phyloP scores from a whole-genome alignment of 2,888 invertebrate species.

The Cosmia trapezina region DNA sequence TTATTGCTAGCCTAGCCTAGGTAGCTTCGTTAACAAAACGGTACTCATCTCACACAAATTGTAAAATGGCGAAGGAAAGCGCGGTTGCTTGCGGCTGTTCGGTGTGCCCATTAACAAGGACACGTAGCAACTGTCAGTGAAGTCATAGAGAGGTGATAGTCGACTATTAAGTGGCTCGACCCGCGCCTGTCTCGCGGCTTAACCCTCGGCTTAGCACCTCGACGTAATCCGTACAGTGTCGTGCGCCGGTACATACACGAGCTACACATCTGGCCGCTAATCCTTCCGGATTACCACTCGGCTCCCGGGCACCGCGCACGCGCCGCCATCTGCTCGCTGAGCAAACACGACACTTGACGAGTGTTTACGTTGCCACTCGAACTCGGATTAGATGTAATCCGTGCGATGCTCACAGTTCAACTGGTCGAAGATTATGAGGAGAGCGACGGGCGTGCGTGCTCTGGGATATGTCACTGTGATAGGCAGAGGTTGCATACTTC shows the following conservation, averaged over 20 bases:
- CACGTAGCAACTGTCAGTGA: constrained; percentile 31
- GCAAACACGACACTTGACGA: constrained; percentile 53
- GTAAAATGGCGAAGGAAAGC: not conserved
- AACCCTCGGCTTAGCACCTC: constrained; percentile 60
- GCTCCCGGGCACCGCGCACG: constrained; percentile 19
- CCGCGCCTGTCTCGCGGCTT: constrained; percentile 24
- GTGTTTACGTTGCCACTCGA: constrained; percentile 59
- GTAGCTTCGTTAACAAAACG: too few species aligned
- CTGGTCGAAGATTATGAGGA: not conserved
- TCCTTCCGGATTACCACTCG: constrained; percentile 35
- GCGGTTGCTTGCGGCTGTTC: not conserved
- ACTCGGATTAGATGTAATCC: constrained; percentile 58
- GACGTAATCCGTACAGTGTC: constrained; percentile 38
- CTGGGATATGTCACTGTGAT: not conserved
- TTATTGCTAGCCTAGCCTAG: not conserved
- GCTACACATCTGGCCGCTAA: constrained; percentile 44
- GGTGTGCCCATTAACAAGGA: constrained; percentile 13
- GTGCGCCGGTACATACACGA: not conserved
- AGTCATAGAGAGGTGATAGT: constrained; percentile 16
- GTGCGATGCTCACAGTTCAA: constrained; percentile 22
- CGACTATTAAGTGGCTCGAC: constrained; percentile 9
- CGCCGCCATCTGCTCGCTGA: constrained; percentile 41
- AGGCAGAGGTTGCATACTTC: not conserved
- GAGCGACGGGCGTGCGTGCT: not conserved
- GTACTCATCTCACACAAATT: not conserved